These are phyloP conservation scores for Drosophila mimica DNA, from an alignment of 2,888 invertebrate genomes.

Conservation along the genomic window DNA sequence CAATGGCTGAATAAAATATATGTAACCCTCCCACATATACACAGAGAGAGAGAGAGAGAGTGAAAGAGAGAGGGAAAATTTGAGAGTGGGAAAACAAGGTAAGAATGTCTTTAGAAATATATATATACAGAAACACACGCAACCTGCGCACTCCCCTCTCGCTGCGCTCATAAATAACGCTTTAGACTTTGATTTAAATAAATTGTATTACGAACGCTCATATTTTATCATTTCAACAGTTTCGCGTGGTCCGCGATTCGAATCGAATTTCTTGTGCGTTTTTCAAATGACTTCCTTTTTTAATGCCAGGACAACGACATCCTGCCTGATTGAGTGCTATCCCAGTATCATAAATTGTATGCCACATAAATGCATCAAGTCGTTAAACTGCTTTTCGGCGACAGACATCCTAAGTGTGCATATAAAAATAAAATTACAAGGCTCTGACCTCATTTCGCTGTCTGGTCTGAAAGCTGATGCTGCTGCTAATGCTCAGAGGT, in stretches of 20 bases:
- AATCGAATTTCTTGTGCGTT: conserved; percentile 57
- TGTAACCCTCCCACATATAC: conserved; percentile 9
- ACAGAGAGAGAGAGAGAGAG: not conserved
- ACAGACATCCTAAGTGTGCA: conserved; percentile 22
- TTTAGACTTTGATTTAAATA: conserved; percentile 84
- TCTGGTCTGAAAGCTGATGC: conserved; percentile 7
- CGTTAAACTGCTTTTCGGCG: conserved; percentile 38
- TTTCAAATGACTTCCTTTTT: conserved; percentile 36
- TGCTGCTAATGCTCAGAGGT: not conserved
- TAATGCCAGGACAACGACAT: conserved; percentile 44
- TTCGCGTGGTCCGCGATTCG: conserved; percentile 60
- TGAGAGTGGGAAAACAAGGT: not conserved
- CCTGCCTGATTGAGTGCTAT: conserved; percentile 64
- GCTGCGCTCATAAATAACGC: conserved; percentile 81
- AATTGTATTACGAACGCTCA: conserved; percentile 81
- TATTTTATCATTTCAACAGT: conserved; percentile 79
- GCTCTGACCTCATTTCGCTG: conserved; percentile 37
- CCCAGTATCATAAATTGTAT: conserved; percentile 60
- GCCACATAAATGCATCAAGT: conserved; percentile 34
- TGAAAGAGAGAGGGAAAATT: too few relatives aligned
- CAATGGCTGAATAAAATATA: conserved; percentile 71
- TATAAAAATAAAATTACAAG: conserved; percentile 12
- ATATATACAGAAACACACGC: conserved; percentile 39
- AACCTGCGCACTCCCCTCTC: conserved; percentile 17
- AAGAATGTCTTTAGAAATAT: not conserved